phyloP scores from a whole-genome alignment of 1,140 invertebrate genomes.

The Carcinoscorpius rotundicauda region DNA sequence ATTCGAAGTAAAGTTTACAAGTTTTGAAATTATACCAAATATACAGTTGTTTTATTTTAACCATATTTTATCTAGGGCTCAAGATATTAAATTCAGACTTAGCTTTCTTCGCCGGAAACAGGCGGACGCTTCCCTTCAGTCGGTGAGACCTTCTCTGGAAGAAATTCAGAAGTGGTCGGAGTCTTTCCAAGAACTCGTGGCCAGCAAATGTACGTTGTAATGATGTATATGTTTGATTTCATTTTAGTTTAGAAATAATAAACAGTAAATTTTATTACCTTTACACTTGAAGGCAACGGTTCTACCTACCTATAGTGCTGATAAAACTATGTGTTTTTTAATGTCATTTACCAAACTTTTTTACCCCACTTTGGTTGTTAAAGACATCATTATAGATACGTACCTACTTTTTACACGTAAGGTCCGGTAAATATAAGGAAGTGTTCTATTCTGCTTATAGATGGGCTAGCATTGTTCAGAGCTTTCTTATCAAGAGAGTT shows the following conservation, averaged over 20 bases:
- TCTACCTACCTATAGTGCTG: not conserved
- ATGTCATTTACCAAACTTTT: not conserved
- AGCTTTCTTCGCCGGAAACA: slow-evolving; percentile 36
- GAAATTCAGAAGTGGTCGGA: slow-evolving; percentile 39
- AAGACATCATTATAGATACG: too few species aligned
- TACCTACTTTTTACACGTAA: too few species aligned
- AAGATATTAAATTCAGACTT: slow-evolving; percentile 36
- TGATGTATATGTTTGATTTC: not conserved
- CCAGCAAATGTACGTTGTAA: slow-evolving; percentile 40
- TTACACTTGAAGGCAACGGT: too few species aligned
- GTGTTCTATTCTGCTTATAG: slow-evolving; percentile 29
- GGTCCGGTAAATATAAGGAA: too few species aligned
- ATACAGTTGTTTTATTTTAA: not conserved
- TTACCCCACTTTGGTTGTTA: not conserved
- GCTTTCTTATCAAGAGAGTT: slow-evolving; percentile 46
- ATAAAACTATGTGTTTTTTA: not conserved
- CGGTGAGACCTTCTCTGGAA: slow-evolving; percentile 35
- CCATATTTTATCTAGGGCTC: slow-evolving; percentile 30
- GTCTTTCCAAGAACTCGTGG: slow-evolving; percentile 39
- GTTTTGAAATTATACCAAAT: too few species aligned
- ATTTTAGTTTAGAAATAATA: not conserved
- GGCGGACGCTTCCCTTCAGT: slow-evolving; percentile 32
- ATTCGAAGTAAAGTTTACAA: too few species aligned
- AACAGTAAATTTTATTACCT: too few species aligned
- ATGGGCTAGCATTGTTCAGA: slow-evolving; percentile 43